Percentiles rank a stretch among this genome's conserved stretches.
Conservation (phyloP, 2,113 vertebrate genomes). For the Pollachius pollachius region DNA sequence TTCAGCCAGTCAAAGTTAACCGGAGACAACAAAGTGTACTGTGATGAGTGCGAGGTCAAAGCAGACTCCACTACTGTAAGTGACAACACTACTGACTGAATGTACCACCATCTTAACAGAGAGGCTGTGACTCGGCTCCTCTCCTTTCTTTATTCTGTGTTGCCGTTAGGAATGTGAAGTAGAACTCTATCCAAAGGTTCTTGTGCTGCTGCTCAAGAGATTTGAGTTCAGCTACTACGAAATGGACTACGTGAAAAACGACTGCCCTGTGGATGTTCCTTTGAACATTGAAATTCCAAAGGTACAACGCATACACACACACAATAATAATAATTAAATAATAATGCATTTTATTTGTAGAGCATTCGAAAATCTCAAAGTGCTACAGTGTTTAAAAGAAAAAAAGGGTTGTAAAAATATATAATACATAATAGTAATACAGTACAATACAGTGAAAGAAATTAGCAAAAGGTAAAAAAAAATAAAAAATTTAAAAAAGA, state of each 20-base stretch:
- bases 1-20: slow-evolving; percentile 27
- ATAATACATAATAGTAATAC: no score
- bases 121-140: no score
- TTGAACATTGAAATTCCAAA: slow-evolving; percentile 23
- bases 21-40: slow-evolving; percentile 67
- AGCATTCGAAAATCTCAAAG: no score
- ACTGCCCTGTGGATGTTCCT: slow-evolving; percentile 37
- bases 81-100: not conserved
- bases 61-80: slow-evolving; percentile 57
- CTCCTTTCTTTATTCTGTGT: not conserved
- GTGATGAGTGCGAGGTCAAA: slow-evolving; percentile 54
- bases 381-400: no score
- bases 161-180: slow-evolving; percentile 34
- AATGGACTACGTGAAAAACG: slow-evolving; percentile 57
- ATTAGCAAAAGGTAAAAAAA: no score
- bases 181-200: slow-evolving; percentile 49
- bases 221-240: slow-evolving; percentile 50
- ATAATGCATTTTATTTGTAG: no score
- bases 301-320: slow-evolving; percentile 4
- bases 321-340: no score
- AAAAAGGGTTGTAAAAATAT: no score
- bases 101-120: not conserved
- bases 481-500: no score
- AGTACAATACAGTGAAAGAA: no score
- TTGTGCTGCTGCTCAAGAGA: slow-evolving; percentile 67